Evolutionary conservation across 2,797 vertebrate species (phyloP), one percentile per base, ranked within the genome.

Genomic region (Myotis pilosus): DNA sequence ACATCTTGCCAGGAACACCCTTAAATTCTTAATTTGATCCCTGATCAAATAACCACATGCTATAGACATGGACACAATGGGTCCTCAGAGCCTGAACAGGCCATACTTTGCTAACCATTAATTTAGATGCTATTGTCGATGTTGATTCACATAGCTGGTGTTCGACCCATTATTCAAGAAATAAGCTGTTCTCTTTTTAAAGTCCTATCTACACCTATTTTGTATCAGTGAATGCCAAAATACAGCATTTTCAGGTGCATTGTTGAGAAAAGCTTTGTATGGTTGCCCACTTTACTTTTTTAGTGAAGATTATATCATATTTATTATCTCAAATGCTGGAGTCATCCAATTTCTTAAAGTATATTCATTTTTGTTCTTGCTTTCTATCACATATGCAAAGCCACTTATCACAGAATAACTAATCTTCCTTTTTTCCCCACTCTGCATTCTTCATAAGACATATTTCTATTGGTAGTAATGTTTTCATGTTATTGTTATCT

Each of bases 401-500:
- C 6, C 68, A 90, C 17, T 86, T 88, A 94, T 86, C 47, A 82
- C 91, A 93, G 38, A 89, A 79, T 66, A 95, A 92, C 51, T 94
- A 92, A 95, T 83, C 55, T 87, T 96, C 75, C 19, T 82, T 92
- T 94, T 78, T 87, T 75, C 72, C 79, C 25, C 38, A 90, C 17
- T 92, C 72, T 87, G 49, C 78, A 81, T 84, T 95, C 71, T 94
- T 88, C 33, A 76, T 38, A 11, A 94, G 44, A 33, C 44, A 84
- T 78, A 95, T 94, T 96, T 96, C 60, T 66, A 91, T 71, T 72
- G 22, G 25, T 84, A 93, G 72, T 80, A 95, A 97, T 95, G 60
- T 95, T 97, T 95, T 87, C 64, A 78, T 96, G 89, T 92, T 96
- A 92, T 94, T 96, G 79, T 96, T 96, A 93, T 94, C 92, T 95